Conservation (phyloP, 2,888 invertebrate species). For the Mechanitis messenoides region DNA sequence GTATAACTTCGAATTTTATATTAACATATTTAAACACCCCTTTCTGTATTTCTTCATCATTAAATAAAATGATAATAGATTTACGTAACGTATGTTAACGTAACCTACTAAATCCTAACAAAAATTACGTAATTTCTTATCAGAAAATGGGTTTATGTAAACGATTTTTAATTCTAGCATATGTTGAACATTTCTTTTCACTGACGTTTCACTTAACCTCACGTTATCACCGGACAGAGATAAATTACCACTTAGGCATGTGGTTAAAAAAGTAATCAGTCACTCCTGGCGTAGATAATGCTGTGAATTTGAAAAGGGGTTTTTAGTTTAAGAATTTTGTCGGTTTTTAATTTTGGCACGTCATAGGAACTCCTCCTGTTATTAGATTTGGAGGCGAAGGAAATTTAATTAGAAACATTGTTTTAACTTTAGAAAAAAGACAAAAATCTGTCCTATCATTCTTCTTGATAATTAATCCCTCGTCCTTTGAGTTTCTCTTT, state of each 20-base stretch:
- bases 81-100: neutral
- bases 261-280: slow-evolving; percentile 31
- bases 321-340: slow-evolving; percentile 10
- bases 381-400: neutral
- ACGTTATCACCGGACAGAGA: slow-evolving; percentile 58
- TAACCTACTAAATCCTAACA: neutral
- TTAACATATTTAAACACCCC: neutral
- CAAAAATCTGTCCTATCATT: too few relatives aligned
- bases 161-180: slow-evolving; percentile 14
- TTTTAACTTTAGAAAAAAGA: too few relatives aligned
- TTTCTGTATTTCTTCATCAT: neutral
- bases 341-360: slow-evolving; percentile 1
- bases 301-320: slow-evolving; percentile 1
- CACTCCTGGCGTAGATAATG: slow-evolving; percentile 17
- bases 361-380: neutral
- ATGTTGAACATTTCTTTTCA: slow-evolving; percentile 18
- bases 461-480: too few relatives aligned
- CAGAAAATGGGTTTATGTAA: slow-evolving; percentile 21
- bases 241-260: slow-evolving; percentile 44
- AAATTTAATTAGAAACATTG: neutral
- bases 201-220: slow-evolving; percentile 37
- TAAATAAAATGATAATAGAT: neutral
- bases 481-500: too few relatives aligned
- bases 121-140: slow-evolving; percentile 10
- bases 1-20: slow-evolving; percentile 13